Conservation (phyloP, 2,113 vertebrate species). For the Ornithorhynchus anatinus region DNA sequence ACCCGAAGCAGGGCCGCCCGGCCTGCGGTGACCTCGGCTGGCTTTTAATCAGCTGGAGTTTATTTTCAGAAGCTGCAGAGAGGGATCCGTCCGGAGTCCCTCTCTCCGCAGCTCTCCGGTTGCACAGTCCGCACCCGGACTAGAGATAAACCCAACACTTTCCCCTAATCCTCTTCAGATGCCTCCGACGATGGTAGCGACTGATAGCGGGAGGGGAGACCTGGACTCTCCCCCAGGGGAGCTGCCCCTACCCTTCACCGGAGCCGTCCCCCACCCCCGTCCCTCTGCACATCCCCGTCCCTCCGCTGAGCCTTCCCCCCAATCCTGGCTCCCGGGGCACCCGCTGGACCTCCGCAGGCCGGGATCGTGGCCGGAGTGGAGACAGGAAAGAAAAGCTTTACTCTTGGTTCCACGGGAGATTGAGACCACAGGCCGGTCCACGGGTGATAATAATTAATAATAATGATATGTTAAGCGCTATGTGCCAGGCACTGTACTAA, state of each 20-base stretch:
- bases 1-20: no score
- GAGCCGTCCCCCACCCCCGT: neutral
- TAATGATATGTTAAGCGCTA: no score
- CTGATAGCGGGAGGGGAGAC: slow-evolving; percentile 55
- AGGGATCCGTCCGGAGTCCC: slow-evolving; percentile 66
- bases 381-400: neutral
- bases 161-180: slow-evolving; percentile 51
- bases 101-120: slow-evolving; percentile 57
- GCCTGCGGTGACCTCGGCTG: no score
- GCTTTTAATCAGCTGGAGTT: neutral
- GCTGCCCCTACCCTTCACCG: neutral
- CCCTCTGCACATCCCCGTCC: neutral
- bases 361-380: neutral
- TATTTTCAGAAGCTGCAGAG: slow-evolving; percentile 67
- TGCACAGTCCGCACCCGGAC: slow-evolving; percentile 51
- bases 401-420: no score
- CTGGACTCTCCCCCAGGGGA: neutral
- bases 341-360: no score
- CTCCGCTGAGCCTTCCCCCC: neutral
- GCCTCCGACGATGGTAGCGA: slow-evolving; percentile 19
- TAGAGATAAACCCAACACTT: slow-evolving; percentile 56
- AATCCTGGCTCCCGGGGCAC: neutral
- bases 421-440: no score
- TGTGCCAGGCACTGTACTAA: no score
- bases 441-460: no score